Percentiles rank a stretch among this genome's conserved stretches.
These are phyloP conservation scores for Aleadryas rufinucha DNA, from an alignment of 2,113 vertebrate genomes.

Conservation along the genomic window DNA sequence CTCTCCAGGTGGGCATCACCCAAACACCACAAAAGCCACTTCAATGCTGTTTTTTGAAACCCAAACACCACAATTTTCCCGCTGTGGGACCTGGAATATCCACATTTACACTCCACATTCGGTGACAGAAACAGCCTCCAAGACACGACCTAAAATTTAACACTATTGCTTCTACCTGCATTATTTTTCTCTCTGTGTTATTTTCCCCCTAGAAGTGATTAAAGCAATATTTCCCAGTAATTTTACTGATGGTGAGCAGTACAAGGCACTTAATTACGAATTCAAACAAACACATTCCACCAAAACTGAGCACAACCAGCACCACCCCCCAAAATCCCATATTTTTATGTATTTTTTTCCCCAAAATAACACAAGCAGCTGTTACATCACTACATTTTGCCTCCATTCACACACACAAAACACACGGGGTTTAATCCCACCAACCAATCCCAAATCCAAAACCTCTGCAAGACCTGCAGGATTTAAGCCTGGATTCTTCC, in stretches of 20 bases:
- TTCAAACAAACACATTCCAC: neutral
- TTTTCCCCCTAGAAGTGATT: neutral
- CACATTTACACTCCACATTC: neutral
- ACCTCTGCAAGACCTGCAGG: neutral
- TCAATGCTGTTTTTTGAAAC: neutral
- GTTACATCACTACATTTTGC: fast-evolving
- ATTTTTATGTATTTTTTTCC: neutral
- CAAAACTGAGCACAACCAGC: neutral
- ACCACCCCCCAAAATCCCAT: fast-evolving
- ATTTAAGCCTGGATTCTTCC: neutral
- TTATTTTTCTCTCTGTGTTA: neutral
- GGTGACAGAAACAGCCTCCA: neutral
- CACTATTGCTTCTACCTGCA: neutral
- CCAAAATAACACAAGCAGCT: neutral
- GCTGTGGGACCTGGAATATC: fast-evolving
- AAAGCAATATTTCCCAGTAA: neutral
- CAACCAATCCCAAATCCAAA: neutral
- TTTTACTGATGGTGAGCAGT: neutral
- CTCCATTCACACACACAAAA: neutral
- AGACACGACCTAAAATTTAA: fast-evolving
- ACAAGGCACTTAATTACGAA: neutral
- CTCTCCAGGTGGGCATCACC: neutral
- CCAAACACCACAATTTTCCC: neutral
- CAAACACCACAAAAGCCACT: neutral
- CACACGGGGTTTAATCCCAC: neutral